Conservation (phyloP, 2,888 invertebrate species). For the Odontocolon sp. region DNA sequence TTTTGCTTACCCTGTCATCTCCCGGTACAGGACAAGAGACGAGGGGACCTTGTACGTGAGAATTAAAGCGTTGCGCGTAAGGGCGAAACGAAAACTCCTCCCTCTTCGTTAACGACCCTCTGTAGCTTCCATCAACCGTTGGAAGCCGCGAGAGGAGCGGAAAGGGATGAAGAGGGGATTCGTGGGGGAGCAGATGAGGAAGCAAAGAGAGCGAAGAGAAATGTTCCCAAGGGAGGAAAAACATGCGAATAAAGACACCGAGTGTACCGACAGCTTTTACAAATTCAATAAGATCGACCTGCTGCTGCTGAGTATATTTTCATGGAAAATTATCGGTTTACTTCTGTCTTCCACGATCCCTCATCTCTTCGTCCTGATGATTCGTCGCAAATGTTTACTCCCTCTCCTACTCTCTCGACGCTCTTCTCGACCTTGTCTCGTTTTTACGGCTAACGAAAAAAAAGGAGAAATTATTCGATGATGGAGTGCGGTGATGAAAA, state of each 20-base stretch:
- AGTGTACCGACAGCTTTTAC: constrained; percentile 18
- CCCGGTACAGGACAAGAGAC: not conserved
- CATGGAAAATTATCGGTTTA: constrained; percentile 10
- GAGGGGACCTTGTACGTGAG: not conserved
- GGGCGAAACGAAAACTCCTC: constrained; percentile 23
- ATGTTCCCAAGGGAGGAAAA: constrained; percentile 13
- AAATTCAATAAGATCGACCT: constrained; percentile 31
- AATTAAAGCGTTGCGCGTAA: constrained; percentile 43
- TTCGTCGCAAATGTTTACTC: not conserved
- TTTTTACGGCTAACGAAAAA: not conserved
- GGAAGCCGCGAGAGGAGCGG: not conserved
- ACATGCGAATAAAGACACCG: constrained; percentile 14
- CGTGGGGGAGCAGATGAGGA: not conserved
- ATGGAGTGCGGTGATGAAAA: not conserved
- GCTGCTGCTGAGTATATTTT: constrained; percentile 5
- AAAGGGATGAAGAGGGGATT: not conserved
- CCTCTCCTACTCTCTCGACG: not conserved
- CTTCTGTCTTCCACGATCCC: not conserved
- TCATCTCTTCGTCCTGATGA: not conserved
- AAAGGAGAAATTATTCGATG: not conserved
- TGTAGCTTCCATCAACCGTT: constrained; percentile 17
- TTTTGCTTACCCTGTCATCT: constrained; percentile 1
- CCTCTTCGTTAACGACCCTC: constrained; percentile 37
- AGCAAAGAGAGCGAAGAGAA: constrained; percentile 4
- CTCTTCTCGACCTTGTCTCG: not conserved